Conservation (phyloP, 2,797 vertebrate genomes). For the Fistularia commersonii region DNA sequence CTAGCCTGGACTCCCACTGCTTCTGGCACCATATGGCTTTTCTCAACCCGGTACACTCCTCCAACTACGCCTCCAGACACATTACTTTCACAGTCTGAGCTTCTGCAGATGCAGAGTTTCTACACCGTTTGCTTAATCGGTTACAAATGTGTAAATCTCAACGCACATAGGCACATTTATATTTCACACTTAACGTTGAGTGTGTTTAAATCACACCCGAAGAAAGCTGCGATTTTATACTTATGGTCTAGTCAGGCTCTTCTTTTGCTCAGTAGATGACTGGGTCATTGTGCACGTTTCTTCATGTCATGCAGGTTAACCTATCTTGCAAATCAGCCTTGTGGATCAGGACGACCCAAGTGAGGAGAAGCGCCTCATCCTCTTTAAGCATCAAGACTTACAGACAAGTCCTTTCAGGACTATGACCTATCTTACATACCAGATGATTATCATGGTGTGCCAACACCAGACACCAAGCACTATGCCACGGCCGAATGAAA, state of each 20-base stretch:
- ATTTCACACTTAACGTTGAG: no score
- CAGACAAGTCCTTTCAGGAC: slow-evolving; percentile 18
- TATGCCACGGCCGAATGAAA: not conserved
- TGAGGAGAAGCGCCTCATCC: slow-evolving; percentile 57
- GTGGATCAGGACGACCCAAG: slow-evolving; percentile 38
- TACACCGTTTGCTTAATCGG: no score
- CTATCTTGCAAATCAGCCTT: slow-evolving; percentile 35
- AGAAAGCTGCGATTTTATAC: no score
- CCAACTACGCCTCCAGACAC: slow-evolving; percentile 22
- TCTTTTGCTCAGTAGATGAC: slow-evolving; percentile 1
- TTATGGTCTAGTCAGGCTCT: not conserved
- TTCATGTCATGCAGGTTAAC: slow-evolving; percentile 18
- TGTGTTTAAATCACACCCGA: no score
- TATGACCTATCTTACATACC: not conserved
- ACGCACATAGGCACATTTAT: no score
- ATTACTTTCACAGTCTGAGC: slow-evolving; percentile 12
- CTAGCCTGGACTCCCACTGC: slow-evolving; percentile 31
- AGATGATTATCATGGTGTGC: not conserved
- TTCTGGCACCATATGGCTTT: slow-evolving; percentile 43
- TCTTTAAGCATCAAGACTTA: slow-evolving; percentile 44
- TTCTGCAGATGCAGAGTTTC: no score
- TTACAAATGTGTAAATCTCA: no score
- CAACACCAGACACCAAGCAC: not conserved
- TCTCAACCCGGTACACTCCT: slow-evolving; percentile 24
- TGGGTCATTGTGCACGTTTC: slow-evolving; percentile 15